Evolutionary conservation across 2,888 invertebrate species (phyloP), one percentile per base, ranked within the genome.

Genomic region (Limenitis camilla): DNA sequence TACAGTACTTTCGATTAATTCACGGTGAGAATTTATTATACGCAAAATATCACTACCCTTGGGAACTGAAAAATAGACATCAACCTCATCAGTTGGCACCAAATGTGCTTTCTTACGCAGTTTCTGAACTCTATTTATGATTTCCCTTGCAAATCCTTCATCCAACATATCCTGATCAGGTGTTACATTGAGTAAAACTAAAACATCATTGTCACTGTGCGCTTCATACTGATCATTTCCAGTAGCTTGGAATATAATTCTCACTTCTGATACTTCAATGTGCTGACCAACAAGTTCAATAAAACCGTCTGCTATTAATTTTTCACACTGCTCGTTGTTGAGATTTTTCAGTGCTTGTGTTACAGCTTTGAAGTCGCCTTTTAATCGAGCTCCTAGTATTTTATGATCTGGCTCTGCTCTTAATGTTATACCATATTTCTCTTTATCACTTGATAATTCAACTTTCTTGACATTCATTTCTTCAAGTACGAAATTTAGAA

Each of bases 401-500:
- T 96, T 97, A 76, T 97, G 96, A 81, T 99, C 97, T 0, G 98
- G 97, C 72, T 99, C 98, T 0, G 98, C 99, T 67, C 93, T 90
- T 46, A 99, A 78, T 5, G 92, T 91, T 29, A 99, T 95, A 2
- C 97, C 97, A 81, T 96, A 99, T 66, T 94, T 95, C 61, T 93
- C 90, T 79, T 98, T 98, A 68, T 99, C 96, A 38, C 92, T 92
- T 3, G 96, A 95, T 1, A 96, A 89, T 0, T 93, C 94, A 49
- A 99, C 81, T 63, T 91, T 91, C 55, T 93, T 92, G 0, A 99
- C 93, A 78, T 99, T 99, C 68, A 99, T 88, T 82, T 99, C 99
- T 74, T 96, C 95, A 8, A 95, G 76, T 51, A 99, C 93, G 74
- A 98, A 99, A 19, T 90, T 90, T 68, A 96, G 90, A 40, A 99